phyloP scores from a whole-genome alignment of 2,888 invertebrate genomes.

The Caenorhabditis sinica region DNA sequence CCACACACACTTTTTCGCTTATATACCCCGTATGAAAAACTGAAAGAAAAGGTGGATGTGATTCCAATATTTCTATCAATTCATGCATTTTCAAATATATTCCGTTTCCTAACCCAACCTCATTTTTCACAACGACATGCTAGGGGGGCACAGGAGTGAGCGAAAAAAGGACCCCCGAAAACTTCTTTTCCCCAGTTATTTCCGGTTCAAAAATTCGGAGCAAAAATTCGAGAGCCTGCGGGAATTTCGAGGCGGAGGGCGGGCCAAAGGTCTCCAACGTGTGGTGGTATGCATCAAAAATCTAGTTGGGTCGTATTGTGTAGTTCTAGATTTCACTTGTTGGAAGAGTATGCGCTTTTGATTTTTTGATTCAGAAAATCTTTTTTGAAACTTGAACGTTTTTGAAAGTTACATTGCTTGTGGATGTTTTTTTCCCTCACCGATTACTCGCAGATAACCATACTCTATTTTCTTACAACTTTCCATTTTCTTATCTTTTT shows the following conservation, averaged over 20 bases:
- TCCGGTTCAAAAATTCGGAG: conserved; percentile 33
- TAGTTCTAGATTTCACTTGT: conserved; percentile 9
- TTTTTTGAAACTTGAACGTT: too few species aligned
- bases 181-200: conserved; percentile 6
- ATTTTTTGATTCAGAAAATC: neutral
- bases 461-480: neutral
- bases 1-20: too few species aligned
- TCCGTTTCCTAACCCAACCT: neutral
- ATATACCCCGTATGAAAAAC: too few species aligned
- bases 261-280: conserved; percentile 4
- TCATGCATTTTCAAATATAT: neutral
- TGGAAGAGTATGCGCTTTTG: neutral
- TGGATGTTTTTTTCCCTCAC: neutral
- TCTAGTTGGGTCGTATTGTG: neutral
- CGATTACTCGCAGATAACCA: too few species aligned
- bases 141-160: neutral
- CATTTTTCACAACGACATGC: neutral
- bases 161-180: conserved; percentile 1
- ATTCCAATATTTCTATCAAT: too few species aligned
- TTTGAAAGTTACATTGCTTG: too few species aligned
- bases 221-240: conserved; percentile 27
- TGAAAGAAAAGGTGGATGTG: too few species aligned
- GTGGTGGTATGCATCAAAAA: conserved; percentile 5
- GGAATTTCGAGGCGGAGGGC: neutral
- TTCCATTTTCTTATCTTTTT: neutral